Percentiles rank a stretch among this genome's conserved stretches.
Evolutionary conservation across 2,888 invertebrate species (phyloP).

Genomic region (Molanna angustata): DNA sequence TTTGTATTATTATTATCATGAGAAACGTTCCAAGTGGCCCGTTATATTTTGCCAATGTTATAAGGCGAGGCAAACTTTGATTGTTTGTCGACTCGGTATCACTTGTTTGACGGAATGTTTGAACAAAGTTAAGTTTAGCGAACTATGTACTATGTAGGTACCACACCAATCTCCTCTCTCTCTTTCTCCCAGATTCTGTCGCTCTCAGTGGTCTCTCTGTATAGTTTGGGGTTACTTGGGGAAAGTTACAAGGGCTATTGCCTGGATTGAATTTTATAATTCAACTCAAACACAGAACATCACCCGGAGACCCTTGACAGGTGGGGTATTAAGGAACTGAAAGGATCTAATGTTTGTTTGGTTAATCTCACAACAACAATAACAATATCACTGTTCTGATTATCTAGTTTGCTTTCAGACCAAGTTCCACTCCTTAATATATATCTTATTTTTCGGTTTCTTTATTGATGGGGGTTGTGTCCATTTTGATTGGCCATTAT

Average conservation of each 20-base stretch:
- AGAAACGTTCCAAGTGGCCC: too few relatives aligned
- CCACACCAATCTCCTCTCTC: too few relatives aligned
- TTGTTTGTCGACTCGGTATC: conserved; percentile 12
- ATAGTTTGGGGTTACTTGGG: conserved; percentile 19
- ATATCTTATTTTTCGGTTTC: too few relatives aligned
- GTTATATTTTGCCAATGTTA: too few relatives aligned
- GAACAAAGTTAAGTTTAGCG: conserved; percentile 16
- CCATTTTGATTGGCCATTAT: too few relatives aligned
- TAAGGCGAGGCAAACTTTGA: conserved; percentile 9
- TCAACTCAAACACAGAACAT: conserved; percentile 14
- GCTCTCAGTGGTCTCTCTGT: too few relatives aligned
- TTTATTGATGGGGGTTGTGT: too few relatives aligned
- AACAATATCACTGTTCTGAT: background rate
- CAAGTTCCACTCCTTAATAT: too few relatives aligned
- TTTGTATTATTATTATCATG: too few relatives aligned
- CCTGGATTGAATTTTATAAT: conserved; percentile 26
- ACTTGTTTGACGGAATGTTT: conserved; percentile 19
- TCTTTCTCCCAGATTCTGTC: too few relatives aligned
- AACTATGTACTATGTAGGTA: too few relatives aligned
- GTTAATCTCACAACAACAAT: conserved; percentile 2
- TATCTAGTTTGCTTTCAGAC: background rate
- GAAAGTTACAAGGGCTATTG: conserved; percentile 16
- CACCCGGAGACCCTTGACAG: conserved; percentile 15
- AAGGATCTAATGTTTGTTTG: conserved; percentile 3
- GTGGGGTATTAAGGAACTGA: conserved; percentile 5